Base-by-base conservation (phyloP, 2,888 invertebrate species). In the Mythimna ferrago region DNA sequence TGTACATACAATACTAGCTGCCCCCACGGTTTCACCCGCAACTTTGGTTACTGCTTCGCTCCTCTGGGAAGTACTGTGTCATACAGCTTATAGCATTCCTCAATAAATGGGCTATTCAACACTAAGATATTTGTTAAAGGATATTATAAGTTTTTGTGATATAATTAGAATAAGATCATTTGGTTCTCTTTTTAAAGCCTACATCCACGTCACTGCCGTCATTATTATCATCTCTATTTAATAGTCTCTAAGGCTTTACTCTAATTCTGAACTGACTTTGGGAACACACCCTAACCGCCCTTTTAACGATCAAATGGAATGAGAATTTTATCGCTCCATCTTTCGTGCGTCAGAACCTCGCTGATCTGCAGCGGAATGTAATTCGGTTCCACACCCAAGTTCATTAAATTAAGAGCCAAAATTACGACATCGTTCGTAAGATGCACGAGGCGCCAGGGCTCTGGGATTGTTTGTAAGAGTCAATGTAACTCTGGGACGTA, bases 261-360 rank as follows among this genome's bases (percentile, higher is more conserved):
- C n/a, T 44, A 38, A 44, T 71, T 64, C 38, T 64, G 7, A 38
- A 53, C 2, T 6, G n/a, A 74, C 56, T 74, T 21, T 1, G 19
- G 44, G 35, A 54, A 60, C 32, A 64, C 71, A 71, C 64, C 63
- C 54, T n/a, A 41, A 32, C 32, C 38, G 63, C 44, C 63, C 38
- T 6, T 41, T 64, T 35, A 48, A 35, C 61, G 65, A 65, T 38
- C 73, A 72, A 63, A 38, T 77, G 48, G 32, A 71, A 66, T 78
- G 56, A 72, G 38, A 58, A 71, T 54, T 64, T 79, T 77, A 77
- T 66, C 62, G 38, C 53, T 11, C 44, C 73, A 72, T 66, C 56
- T 77, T 11, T 65, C 16, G 53, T 66, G 53, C 56, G 73, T 62
- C 76, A 72, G 72, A 62, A 53, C 73, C 9, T 57, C n/a, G 5